Evolutionary conservation across 2,888 invertebrate genomes (phyloP), one percentile per base, ranked within the genome.

Genomic region (Polydrusus tereticollis): DNA sequence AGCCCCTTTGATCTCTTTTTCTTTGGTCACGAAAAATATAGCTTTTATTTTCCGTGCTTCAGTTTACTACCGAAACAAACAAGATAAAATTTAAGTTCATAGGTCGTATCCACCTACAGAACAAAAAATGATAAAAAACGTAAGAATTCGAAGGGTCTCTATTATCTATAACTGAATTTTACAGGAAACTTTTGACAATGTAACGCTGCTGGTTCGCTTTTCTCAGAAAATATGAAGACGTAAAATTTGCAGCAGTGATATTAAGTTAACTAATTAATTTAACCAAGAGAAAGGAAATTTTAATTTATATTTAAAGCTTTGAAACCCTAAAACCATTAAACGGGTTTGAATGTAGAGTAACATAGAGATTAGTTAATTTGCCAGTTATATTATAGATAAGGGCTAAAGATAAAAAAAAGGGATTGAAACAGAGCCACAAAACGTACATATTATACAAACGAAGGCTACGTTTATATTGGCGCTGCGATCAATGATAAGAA

Each of bases 91-190:
- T 29, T 6, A 23, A 55, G 29, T 55, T 18, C 14, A 55, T 55
- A 14, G 29, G 52, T 55, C 52, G 52, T 55, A 18, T 55, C 29
- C 52, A 29, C 29, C 29, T 55, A 55, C 52, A 55, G 29, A 26
- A 10, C 16, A 29, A 50, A 50, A 50, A 50, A 50, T 50, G 23
- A 26, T 26, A 26, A 41, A 29, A 18, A 29, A 29, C 29, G 23
- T 33, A 55, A 16, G 29, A 29, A 55, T 29, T 29, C 16, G 29
- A 55, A 29, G n/a, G 16, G 14, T 16, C 1, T 29, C 29, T 18
- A 16, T 29, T 55, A 55, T 29, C 29, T 29, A n/a, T n/a, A 21
- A 20, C 21, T 20, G 47, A 21, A 12, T 47, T 21, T 41, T 47
- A 23, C 47, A 3, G 47, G 20, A 23, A 47, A 47, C 21, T 21